Evolutionary conservation across 2,797 vertebrate genomes (phyloP), one percentile per base, ranked within the genome.

Genomic region (Enteromius viviparus): DNA sequence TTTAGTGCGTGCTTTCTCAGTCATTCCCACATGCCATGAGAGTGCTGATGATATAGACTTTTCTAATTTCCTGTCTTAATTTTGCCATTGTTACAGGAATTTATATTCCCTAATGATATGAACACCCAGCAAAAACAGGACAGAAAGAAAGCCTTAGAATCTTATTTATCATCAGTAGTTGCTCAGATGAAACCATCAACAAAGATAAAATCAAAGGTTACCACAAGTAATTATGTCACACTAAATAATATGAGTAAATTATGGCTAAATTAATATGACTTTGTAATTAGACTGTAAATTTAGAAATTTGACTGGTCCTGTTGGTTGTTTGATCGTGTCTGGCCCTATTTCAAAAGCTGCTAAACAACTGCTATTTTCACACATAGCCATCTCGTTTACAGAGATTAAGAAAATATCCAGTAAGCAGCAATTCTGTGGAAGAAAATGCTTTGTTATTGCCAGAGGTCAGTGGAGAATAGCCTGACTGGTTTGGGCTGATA

Each of bases 111-210:
- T 64, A 26, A 26, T 26, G 26, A 49, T 78, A 60, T 65, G 58
- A 65, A 64, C 45, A 51, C 12, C 29, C 19, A 78, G 19, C 19
- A 78, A 51, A 37, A 78, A n/a, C 42, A 78, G 29, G 19, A 17
- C 49, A 0, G 1, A 19, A 65, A 23, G 8, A 65, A 68, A 19
- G 4, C 55, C 37, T 78, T 11, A 0, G 10, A 66, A 53, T 49
- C 34, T 23, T 49, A 68, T 69, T 55, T 15, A 34, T 32, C 42
- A 65, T 8, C 7, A 4, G 11, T 26, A 55, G 51, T 53, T 55
- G 32, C 21, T 55, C 5, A 23, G 40, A 42, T 14, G 34, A 40
- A 55, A 53, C 29, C 21, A 7, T 9, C 4, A 68, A 12, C 19
- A 23, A 26, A 17, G 19, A 69, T 79, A 4, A 26, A 26, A 15